phyloP scores from a whole-genome alignment of 1,140 invertebrate species.

The Drosophila chauvacae region DNA sequence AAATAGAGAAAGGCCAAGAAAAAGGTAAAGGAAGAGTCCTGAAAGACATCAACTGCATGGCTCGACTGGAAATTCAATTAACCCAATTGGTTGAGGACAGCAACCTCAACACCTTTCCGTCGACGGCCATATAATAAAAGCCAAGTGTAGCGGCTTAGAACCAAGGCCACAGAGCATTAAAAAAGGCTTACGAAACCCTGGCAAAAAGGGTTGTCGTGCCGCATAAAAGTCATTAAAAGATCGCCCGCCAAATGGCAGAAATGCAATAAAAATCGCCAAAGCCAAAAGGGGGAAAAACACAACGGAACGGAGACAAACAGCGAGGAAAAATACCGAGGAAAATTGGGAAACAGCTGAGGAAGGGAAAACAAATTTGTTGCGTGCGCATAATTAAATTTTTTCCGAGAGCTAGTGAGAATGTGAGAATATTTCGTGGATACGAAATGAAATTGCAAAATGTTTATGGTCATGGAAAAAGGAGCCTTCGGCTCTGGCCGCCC shows the following conservation, averaged over 20 bases:
- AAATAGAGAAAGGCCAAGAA: background rate
- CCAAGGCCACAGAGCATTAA: conserved; percentile 61
- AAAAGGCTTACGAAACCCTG: conserved; percentile 44
- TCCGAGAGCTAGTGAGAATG: conserved; percentile 39
- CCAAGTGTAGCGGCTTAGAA: conserved; percentile 22
- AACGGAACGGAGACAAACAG: conserved; percentile 9
- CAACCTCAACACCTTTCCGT: conserved; percentile 26
- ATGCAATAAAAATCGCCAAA: conserved; percentile 68
- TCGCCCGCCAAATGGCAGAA: conserved; percentile 51
- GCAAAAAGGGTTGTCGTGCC: conserved; percentile 52
- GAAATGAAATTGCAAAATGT: conserved; percentile 67
- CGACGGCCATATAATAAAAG: conserved; percentile 31
- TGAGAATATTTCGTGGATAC: conserved; percentile 61
- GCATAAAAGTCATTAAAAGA: conserved; percentile 58
- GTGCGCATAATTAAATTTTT: conserved; percentile 74
- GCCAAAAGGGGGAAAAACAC: conserved; percentile 17
- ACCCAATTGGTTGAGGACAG: conserved; percentile 56
- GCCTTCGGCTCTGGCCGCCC: background rate
- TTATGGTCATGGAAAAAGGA: conserved; percentile 37
- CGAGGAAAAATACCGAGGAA: conserved; percentile 21
- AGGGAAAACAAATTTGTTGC: conserved; percentile 62
- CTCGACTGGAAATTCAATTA: conserved; percentile 74
- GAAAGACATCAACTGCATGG: conserved; percentile 7
- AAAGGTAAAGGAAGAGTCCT: background rate
- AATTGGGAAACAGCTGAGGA: conserved; percentile 27